These are phyloP conservation scores for Falco peregrinus DNA, from an alignment of 2,797 vertebrate species.

Conservation along the genomic window DNA sequence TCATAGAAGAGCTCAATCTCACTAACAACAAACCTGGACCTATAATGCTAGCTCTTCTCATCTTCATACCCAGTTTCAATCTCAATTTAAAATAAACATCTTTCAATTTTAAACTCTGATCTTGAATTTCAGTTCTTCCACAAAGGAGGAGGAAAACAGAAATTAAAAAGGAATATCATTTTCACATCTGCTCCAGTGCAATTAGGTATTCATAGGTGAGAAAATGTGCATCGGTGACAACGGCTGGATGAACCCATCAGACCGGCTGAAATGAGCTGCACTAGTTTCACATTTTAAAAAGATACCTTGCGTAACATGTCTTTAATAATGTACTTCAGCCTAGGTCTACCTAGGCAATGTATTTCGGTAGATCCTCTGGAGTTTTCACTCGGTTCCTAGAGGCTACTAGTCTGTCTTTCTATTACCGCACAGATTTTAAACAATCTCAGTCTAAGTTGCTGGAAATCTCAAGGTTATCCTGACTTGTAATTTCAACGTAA, in stretches of 20 bases:
- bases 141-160: not conserved
- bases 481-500: not conserved
- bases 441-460: not conserved
- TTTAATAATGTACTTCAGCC: not conserved
- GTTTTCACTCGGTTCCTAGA: not conserved
- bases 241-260: not conserved
- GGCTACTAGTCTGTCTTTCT: not conserved
- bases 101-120: not conserved
- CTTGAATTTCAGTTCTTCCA: not conserved
- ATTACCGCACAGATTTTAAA: not conserved
- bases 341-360: not conserved
- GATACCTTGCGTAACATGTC: not conserved
- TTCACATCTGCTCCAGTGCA: not conserved
- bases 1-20: not conserved
- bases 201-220: not conserved
- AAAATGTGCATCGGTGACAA: not conserved
- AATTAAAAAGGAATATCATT: not conserved
- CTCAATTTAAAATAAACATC: conserved; percentile 1
- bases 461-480: not conserved
- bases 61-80: not conserved
- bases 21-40: not conserved
- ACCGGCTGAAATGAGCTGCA: not conserved
- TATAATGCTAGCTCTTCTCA: not conserved
- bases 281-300: not conserved
- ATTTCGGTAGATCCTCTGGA: not conserved